Percentiles rank a stretch among this genome's conserved stretches.
These are phyloP conservation scores for Aphrocallistes beatrix DNA, from an alignment of 37 sponge, comb jelly and placozoan genomes.

Conservation along the genomic window DNA sequence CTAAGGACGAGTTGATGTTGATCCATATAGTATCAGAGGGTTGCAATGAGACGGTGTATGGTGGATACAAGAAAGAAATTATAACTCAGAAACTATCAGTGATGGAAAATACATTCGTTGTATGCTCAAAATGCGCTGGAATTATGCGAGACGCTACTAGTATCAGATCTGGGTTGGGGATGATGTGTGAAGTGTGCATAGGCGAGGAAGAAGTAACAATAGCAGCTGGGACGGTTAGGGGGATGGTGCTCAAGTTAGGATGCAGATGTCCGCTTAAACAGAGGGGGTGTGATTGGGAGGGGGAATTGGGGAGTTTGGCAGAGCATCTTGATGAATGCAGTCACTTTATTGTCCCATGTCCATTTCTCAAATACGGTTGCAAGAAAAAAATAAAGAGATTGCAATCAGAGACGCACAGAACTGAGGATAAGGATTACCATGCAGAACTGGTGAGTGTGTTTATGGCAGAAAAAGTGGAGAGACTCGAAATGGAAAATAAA, in stretches of 20 bases:
- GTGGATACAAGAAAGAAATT: neutral
- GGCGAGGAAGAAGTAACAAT: neutral
- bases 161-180: neutral
- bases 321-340: neutral
- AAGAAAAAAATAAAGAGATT: neutral
- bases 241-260: neutral
- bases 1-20: neutral
- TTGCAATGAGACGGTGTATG: neutral
- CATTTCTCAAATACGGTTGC: neutral
- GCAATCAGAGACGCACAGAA: neutral
- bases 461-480: neutral
- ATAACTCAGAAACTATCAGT: neutral
- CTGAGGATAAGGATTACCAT: neutral
- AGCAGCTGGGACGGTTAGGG: neutral
- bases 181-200: neutral
- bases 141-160: neutral
- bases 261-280: slow-evolving; percentile 8
- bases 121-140: neutral
- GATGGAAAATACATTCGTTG: neutral
- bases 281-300: neutral
- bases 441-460: neutral
- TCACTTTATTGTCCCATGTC: neutral
- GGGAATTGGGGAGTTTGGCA: neutral
- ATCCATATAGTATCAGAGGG: neutral
- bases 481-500: too few relatives aligned